Evolutionary conservation across 2,113 vertebrate genomes (phyloP), one percentile per base, ranked within the genome.

Genomic region (Pycnonotus jocosus): DNA sequence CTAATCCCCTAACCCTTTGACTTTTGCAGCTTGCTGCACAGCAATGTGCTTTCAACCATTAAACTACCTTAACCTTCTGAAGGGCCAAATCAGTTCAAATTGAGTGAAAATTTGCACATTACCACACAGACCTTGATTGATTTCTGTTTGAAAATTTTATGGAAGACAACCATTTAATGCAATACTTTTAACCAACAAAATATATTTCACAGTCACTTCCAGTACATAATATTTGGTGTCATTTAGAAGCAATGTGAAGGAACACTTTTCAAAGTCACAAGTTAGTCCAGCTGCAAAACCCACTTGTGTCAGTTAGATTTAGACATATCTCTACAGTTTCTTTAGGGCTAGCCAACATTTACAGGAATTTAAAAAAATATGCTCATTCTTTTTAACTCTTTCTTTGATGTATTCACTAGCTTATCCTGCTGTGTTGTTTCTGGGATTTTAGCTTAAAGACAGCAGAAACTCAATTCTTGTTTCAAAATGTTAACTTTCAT

Each of bases 11-110:
- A 90, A 92, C 97, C 95, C 96, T 98, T 98, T 98, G 97, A 98
- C 97, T 98, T 98, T 76, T 97, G 96, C 90, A 97, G 96, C 94
- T 97, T 97, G 95, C 95, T 97, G 95, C 95, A 93, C 94, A 95
- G 92, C 90, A 96, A 65, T 96, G 93, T 97, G 95, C 98, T 98
- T 97, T 98, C 97, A 98, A 97, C 97, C 97, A 98, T 98, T 97
- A 97, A 98, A 98, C 97, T 97, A 95, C 92, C 94, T 97, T 98
- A 98, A 98, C 97, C 97, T 98, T 97, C 86, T 54, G 87, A 97
- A 97, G 96, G 97, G 77, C 78, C 95, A 98, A 96, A 96, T 97
- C 92, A 94, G 88, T 97, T 97, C 96, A 97, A 97, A 98, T 92
- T 97, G 97, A 97, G 94, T 96, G 96, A 95, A 97, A 98, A 98